Conservation (phyloP, 2,888 invertebrate species). For the Diarsia mendica region DNA sequence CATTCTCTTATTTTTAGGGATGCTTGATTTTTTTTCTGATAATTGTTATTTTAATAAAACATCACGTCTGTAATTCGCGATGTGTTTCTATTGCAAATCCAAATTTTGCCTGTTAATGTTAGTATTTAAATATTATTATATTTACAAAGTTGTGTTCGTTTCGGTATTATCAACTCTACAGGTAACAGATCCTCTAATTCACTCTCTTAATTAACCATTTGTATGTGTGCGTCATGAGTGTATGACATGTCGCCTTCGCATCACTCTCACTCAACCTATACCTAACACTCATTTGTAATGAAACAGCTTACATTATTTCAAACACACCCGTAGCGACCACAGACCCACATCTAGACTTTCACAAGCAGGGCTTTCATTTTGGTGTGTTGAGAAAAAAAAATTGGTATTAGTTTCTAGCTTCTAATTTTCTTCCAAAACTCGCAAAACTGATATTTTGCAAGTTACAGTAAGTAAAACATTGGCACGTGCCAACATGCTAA, state of each 20-base stretch:
- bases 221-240: too few relatives aligned
- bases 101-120: neutral
- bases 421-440: neutral
- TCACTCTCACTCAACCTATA: too few relatives aligned
- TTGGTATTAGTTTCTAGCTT: too few relatives aligned
- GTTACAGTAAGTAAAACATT: neutral
- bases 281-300: neutral
- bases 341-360: neutral
- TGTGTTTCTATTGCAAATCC: neutral
- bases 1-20: too few relatives aligned
- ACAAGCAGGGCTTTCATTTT: neutral
- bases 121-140: neutral
- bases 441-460: neutral
- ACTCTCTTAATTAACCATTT: neutral
- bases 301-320: neutral
- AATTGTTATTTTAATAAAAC: neutral
- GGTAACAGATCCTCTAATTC: neutral
- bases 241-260: too few relatives aligned
- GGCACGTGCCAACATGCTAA: conserved; percentile 63
- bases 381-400: neutral
- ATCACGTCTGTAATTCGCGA: neutral
- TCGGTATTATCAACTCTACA: neutral
- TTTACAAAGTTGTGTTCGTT: neutral
- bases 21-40: neutral
- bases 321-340: neutral